Conservation (phyloP, 2,888 invertebrate species). For the Amorpha juglandis region DNA sequence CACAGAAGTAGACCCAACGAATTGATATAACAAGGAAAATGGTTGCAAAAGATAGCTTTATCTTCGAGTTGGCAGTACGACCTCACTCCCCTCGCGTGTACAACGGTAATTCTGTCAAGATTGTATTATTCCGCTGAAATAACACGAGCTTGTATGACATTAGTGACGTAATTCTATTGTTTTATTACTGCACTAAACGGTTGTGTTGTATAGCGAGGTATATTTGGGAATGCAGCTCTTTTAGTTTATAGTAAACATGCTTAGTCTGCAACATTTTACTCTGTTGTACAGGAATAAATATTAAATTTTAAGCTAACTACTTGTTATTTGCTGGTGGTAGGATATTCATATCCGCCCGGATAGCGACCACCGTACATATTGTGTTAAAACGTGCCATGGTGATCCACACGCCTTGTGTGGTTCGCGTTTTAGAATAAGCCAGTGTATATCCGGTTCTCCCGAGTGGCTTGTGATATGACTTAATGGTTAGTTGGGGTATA, state of each 20-base stretch:
- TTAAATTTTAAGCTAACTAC: too few species aligned
- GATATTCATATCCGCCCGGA: too few species aligned
- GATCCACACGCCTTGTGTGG: too few species aligned
- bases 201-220: neutral
- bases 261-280: too few species aligned
- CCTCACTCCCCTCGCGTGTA: constrained; percentile 53
- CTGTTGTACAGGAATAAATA: too few species aligned
- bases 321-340: too few species aligned
- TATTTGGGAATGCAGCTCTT: neutral
- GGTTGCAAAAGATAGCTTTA: constrained; percentile 48
- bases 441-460: too few species aligned
- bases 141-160: constrained; percentile 27
- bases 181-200: constrained; percentile 25
- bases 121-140: constrained; percentile 55
- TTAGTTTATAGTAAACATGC: neutral
- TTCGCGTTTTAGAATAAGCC: too few species aligned
- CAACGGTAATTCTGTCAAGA: constrained; percentile 52
- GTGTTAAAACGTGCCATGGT: too few species aligned
- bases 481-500: too few species aligned
- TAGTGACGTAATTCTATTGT: constrained; percentile 28
- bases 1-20: constrained; percentile 8
- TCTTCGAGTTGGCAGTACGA: constrained; percentile 53
- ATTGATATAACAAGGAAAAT: constrained; percentile 17
- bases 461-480: too few species aligned
- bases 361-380: too few species aligned